Evolutionary conservation across 2,113 vertebrate species (phyloP).

Genomic region (Vidua chalybeata): DNA sequence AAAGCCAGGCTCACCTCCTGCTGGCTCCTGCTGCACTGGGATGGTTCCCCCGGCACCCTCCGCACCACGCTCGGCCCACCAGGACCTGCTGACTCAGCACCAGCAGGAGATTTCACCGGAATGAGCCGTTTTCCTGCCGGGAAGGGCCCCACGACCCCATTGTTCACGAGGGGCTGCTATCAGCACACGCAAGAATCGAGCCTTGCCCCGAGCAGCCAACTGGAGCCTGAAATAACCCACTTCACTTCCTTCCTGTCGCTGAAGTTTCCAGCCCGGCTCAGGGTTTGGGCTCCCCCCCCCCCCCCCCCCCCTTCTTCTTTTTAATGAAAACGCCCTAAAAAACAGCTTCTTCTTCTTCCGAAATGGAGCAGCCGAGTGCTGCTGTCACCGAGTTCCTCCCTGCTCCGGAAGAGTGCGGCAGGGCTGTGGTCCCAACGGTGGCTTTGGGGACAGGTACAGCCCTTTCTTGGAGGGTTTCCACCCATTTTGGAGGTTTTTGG

Average conservation of each 20-base stretch:
- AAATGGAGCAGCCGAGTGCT: neutral
- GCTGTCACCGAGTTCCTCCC: neutral
- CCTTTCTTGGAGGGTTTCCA: neutral
- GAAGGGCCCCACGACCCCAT: slow-evolving; percentile 9
- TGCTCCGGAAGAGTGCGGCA: neutral
- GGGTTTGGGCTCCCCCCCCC: neutral
- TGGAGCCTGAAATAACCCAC: slow-evolving; percentile 7
- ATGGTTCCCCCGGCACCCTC: neutral
- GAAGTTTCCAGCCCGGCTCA: neutral
- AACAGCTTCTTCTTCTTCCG: neutral
- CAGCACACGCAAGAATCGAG: neutral
- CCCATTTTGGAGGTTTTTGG: neutral
- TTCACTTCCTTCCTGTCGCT: slow-evolving; percentile 58
- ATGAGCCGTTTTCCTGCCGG: neutral
- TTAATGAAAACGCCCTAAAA: slow-evolving; percentile 16
- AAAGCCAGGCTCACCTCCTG: neutral
- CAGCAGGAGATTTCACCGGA: neutral
- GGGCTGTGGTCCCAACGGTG: neutral
- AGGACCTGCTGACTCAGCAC: slow-evolving; percentile 6
- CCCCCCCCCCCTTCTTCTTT: neutral
- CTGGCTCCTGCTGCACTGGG: neutral
- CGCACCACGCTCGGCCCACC: accelerated
- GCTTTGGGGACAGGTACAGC: neutral
- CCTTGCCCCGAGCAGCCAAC: neutral
- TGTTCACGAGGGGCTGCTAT: neutral